Evolutionary conservation across 2,797 vertebrate genomes (phyloP), one percentile per base, ranked within the genome.

Genomic region (Helarctos malayanus): DNA sequence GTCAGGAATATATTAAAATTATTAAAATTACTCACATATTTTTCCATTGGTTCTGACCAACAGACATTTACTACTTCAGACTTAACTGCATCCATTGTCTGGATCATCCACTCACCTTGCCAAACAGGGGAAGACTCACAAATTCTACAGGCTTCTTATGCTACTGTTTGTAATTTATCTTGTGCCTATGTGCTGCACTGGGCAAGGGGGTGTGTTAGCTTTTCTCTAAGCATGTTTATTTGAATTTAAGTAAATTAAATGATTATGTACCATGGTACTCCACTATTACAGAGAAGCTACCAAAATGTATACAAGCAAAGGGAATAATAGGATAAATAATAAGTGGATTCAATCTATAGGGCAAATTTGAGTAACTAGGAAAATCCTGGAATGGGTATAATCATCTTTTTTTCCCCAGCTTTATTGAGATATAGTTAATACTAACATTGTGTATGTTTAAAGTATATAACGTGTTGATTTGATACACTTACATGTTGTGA

Each of bases 1-100:
- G 49, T 91, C 69, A 92, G 57, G 12, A 69, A 96, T 83, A 93
- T 80, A 73, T 73, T 96, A 79, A 94, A 91, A 75, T 89, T 59
- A 78, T 73, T 96, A 79, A 94, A 91, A 75, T 89, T 59, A 78
- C 52, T 85, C 57, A 76, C 29, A 61, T 5, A 12, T 29, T 71
- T 57, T 45, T 41, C 73, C 69, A 86, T 61, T 88, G 41, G 21
- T 84, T 91, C 63, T 88, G 56, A 29, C 56, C 45, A 15, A 52
- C 3, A 93, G 54, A 93, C 8, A 32, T 27, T 81, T 90, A 59
- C 69, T 81, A 38, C 27, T 80, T 88, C 23, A 78, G n/a, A 41
- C 32, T 57, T 57, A 68, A 80, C 45, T 52, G 29, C 5, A 68
- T 47, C 49, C 18, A 21, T 65, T 94, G 25, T 14, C 27, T 69